phyloP scores from a whole-genome alignment of 2,888 invertebrate species.

The Cenopis cana region DNA sequence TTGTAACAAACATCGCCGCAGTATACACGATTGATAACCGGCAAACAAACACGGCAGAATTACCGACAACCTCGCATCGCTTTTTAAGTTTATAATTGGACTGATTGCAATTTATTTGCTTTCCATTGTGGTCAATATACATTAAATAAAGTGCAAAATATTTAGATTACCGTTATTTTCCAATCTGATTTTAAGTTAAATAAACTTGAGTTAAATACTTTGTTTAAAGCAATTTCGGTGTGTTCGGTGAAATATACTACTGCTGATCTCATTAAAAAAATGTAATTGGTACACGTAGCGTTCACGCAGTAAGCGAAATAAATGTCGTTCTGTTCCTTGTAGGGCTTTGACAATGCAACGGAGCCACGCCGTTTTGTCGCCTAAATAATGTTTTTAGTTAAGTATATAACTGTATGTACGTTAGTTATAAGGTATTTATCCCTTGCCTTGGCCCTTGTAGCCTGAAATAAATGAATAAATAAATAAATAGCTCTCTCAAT shows the following conservation, averaged over 20 bases:
- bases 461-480: too few relatives aligned
- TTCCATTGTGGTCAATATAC: neutral
- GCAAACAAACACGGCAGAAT: constrained; percentile 1
- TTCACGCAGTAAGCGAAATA: too few relatives aligned
- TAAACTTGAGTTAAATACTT: neutral
- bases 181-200: constrained; percentile 1
- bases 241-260: neutral
- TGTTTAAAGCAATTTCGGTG: neutral
- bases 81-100: constrained; percentile 21
- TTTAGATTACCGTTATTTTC: neutral
- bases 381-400: too few relatives aligned
- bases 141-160: constrained; percentile 3
- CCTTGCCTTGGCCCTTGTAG: too few relatives aligned
- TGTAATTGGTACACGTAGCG: too few relatives aligned
- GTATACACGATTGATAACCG: neutral
- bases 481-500: neutral
- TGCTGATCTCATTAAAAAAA: too few relatives aligned
- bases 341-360: too few relatives aligned
- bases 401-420: too few relatives aligned
- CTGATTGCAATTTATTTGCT: constrained; percentile 22
- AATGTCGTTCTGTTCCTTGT: too few relatives aligned
- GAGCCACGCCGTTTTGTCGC: too few relatives aligned
- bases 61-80: neutral
- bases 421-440: too few relatives aligned
- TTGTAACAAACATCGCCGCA: neutral